Conservation (phyloP, 1,140 invertebrate genomes). For the Bombus waltoni region DNA sequence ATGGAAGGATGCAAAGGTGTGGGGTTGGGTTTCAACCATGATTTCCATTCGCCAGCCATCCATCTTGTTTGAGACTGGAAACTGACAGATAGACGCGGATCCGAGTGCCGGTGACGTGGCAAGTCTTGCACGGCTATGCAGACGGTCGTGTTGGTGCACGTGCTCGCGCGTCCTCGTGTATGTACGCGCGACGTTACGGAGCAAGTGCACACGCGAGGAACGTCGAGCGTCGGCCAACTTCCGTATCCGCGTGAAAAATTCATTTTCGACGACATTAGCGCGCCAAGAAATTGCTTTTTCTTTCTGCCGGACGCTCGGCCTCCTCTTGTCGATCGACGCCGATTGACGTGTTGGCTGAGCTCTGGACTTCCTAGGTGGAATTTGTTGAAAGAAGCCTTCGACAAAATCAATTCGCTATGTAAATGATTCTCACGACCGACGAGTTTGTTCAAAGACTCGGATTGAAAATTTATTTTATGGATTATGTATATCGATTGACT, state of each 20-base stretch:
- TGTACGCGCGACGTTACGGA: conserved; percentile 26
- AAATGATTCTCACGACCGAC: not conserved
- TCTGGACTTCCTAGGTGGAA: not conserved
- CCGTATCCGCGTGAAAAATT: conserved; percentile 61
- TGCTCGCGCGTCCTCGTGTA: not conserved
- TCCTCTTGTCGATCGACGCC: not conserved
- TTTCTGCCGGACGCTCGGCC: not conserved
- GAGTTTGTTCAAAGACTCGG: no score
- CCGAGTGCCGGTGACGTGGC: conserved; percentile 82
- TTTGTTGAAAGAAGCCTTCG: not conserved
- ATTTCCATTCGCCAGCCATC: conserved; percentile 84
- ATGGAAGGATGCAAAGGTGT: conserved; percentile 58
- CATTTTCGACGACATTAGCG: conserved; percentile 61
- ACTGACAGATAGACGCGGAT: conserved; percentile 83
- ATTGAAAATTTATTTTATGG: no score
- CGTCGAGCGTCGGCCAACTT: conserved; percentile 34
- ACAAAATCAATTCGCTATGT: no score
- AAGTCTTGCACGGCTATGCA: conserved; percentile 75
- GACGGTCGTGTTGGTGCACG: conserved; percentile 9
- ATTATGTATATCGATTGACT: no score
- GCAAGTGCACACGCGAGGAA: conserved; percentile 48
- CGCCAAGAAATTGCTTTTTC: conserved; percentile 57
- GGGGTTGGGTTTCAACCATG: conserved; percentile 81
- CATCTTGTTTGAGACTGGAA: conserved; percentile 84
- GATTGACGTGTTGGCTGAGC: not conserved